These are phyloP conservation scores for Turritopsis dohrnii DNA, from an alignment of 30 jellyfish, hydroid and myxozoan genomes.

Conservation along the genomic window DNA sequence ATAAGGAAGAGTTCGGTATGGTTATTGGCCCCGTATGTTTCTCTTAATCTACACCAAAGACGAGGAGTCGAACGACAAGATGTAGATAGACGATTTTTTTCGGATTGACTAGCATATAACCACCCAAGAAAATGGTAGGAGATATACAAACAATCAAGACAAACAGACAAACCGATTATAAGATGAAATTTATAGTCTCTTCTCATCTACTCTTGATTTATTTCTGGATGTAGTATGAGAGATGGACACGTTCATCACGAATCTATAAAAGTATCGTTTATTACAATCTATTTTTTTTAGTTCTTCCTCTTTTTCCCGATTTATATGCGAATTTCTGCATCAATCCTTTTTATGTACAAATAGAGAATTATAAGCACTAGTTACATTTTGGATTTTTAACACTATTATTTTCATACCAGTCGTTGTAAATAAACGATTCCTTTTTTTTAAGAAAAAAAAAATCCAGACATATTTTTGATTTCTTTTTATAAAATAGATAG, in stretches of 20 bases:
- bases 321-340: neutral
- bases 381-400: neutral
- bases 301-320: neutral
- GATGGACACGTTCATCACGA: neutral
- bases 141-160: neutral
- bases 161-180: neutral
- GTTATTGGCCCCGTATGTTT: slow-evolving; percentile 88
- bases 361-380: neutral
- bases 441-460: too few relatives aligned
- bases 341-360: neutral
- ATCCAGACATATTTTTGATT: neutral
- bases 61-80: neutral
- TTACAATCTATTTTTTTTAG: neutral
- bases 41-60: slow-evolving; percentile 32
- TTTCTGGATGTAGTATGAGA: neutral
- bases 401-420: neutral
- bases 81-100: neutral
- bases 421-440: neutral
- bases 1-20: slow-evolving; percentile 60
- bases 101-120: neutral
- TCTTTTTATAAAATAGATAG: neutral
- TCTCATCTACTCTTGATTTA: neutral
- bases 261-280: neutral
- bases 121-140: neutral
- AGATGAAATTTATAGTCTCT: neutral